These are phyloP conservation scores for Scaptomyza cyrtandrae DNA, from an alignment of 2,888 invertebrate genomes.

Conservation along the genomic window DNA sequence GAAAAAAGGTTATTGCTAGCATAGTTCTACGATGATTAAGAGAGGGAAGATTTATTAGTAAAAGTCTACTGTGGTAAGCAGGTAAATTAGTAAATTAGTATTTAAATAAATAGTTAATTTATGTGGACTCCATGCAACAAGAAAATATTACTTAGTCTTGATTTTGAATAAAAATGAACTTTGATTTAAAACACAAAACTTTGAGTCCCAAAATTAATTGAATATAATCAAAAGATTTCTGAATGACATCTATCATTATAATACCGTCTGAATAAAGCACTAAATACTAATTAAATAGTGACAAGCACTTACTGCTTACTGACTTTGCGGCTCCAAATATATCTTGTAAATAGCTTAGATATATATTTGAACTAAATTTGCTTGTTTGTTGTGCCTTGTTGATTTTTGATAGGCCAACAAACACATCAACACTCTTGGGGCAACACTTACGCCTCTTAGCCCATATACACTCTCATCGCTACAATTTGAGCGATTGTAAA, in stretches of 20 bases:
- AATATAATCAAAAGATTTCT: not conserved
- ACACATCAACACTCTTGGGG: conserved; percentile 4
- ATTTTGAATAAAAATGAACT: too few species aligned
- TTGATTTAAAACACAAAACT: too few species aligned
- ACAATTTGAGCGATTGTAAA: conserved; percentile 38
- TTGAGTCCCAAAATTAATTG: too few species aligned
- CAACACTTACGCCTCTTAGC: conserved; percentile 20
- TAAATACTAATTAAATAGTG: conserved; percentile 54
- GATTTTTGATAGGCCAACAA: conserved; percentile 35
- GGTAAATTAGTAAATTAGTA: too few species aligned
- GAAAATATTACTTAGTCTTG: too few species aligned
- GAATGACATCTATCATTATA: conserved; percentile 15
- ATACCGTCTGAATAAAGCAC: not conserved
- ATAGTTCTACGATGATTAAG: too few species aligned
- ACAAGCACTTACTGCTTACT: conserved; percentile 46
- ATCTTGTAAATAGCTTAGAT: conserved; percentile 58
- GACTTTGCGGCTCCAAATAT: conserved; percentile 35
- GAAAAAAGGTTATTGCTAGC: too few species aligned
- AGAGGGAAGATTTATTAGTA: too few species aligned
- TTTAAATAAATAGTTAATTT: too few species aligned
- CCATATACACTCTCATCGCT: conserved; percentile 14
- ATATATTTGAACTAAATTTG: conserved; percentile 49
- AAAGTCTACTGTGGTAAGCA: too few species aligned
- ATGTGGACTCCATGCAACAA: too few species aligned
- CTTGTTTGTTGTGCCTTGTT: conserved; percentile 27